Percentiles rank a stretch among this genome's conserved stretches.
phyloP scores from a whole-genome alignment of 2,797 vertebrate species.

The Parauchenoglanis ngamensis region DNA sequence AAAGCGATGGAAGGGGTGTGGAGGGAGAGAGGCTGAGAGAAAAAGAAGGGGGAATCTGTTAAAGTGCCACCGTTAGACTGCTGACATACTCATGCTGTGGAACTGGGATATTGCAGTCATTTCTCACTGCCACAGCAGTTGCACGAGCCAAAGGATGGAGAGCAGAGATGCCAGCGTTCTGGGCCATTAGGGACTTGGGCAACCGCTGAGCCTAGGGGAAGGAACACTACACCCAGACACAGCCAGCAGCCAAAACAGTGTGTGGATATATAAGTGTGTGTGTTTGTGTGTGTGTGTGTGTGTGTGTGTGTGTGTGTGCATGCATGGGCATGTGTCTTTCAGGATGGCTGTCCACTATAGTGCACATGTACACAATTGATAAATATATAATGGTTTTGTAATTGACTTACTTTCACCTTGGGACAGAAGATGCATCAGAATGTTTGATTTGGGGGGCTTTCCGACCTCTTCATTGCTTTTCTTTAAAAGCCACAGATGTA shows the following conservation, averaged over 20 bases:
- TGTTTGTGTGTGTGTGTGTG: not conserved
- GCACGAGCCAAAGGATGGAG: slow-evolving; percentile 62
- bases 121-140: slow-evolving; percentile 54
- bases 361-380: slow-evolving; percentile 37
- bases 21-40: slow-evolving; percentile 21
- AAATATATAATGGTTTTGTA: slow-evolving; percentile 55
- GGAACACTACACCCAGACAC: slow-evolving; percentile 54
- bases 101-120: slow-evolving; percentile 61
- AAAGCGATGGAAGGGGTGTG: not conserved
- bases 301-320: slow-evolving; percentile 9
- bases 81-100: slow-evolving; percentile 59
- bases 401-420: slow-evolving; percentile 49
- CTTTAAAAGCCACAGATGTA: slow-evolving; percentile 52
- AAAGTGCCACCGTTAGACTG: slow-evolving; percentile 51
- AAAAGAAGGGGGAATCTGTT: slow-evolving; percentile 53
- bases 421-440: slow-evolving; percentile 31
- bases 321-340: slow-evolving; percentile 37
- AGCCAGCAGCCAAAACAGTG: slow-evolving; percentile 60
- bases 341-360: slow-evolving; percentile 39
- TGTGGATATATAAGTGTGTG: slow-evolving; percentile 19
- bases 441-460: slow-evolving; percentile 6
- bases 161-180: slow-evolving; percentile 61
- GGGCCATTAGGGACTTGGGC: slow-evolving; percentile 57
- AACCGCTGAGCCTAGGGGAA: slow-evolving; percentile 58
- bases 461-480: slow-evolving; percentile 47